Percentiles rank a stretch among this genome's conserved stretches.
Conservation (phyloP, 2,113 vertebrate species). For the Pangasianodon gigas region DNA sequence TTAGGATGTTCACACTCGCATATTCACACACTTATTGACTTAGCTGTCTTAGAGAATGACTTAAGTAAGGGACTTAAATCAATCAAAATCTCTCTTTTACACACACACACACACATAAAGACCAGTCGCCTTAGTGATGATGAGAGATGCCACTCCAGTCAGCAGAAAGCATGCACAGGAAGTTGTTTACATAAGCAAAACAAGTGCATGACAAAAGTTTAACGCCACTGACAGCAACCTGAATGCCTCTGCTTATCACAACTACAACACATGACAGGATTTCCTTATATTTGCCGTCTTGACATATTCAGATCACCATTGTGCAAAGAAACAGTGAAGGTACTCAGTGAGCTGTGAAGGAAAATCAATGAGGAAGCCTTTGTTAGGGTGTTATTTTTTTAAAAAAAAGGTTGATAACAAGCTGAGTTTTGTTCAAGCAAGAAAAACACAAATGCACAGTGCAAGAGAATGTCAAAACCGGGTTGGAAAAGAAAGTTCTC, state of each 20-base stretch:
- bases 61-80: not conserved
- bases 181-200: not conserved
- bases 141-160: slow-evolving; percentile 15
- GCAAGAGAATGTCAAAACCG: not conserved
- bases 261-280: slow-evolving; percentile 4
- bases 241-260: not conserved
- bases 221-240: not conserved
- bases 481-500: not conserved
- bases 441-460: not conserved
- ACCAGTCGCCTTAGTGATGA: not conserved
- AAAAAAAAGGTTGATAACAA: not conserved
- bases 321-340: not conserved
- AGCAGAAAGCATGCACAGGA: not conserved
- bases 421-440: not conserved
- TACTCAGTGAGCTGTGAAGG: not conserved
- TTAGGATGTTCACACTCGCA: not conserved
- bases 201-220: not conserved
- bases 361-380: not conserved
- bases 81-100: not conserved
- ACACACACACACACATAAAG: not conserved
- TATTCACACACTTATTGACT: not conserved
- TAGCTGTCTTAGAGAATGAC: not conserved
- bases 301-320: slow-evolving; percentile 1
- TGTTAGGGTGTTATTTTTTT: not conserved
- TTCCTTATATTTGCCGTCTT: not conserved